Evolutionary conservation across 2,888 invertebrate genomes (phyloP).

Genomic region (Hydrotaea diabolus): DNA sequence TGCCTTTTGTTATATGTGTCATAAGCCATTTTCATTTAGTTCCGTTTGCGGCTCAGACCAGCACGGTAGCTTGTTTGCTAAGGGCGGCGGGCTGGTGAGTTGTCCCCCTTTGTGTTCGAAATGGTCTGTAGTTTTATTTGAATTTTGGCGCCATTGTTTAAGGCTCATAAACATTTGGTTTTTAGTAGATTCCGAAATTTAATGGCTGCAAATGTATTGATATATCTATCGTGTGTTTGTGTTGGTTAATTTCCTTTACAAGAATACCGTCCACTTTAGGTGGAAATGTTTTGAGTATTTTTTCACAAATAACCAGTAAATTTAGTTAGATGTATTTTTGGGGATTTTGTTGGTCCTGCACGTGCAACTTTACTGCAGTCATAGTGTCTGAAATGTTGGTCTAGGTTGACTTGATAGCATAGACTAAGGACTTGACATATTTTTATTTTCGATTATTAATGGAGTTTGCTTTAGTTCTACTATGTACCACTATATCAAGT

Average conservation of each 20-base stretch:
- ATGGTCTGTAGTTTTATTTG: slow-evolving; percentile 61
- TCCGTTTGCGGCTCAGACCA: not conserved
- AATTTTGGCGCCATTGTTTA: slow-evolving; percentile 68
- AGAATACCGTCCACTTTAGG: no score
- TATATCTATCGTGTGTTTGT: not conserved
- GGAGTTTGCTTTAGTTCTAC: no score
- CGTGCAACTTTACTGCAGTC: no score
- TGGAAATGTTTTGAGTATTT: no score
- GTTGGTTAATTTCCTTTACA: not conserved
- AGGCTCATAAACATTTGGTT: slow-evolving; percentile 12
- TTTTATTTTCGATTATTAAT: no score
- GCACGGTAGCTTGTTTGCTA: slow-evolving; percentile 53
- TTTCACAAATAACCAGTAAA: no score
- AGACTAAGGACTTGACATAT: no score
- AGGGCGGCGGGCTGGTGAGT: not conserved
- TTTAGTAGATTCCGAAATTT: not conserved
- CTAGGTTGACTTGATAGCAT: no score
- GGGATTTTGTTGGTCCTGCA: no score
- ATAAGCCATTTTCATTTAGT: slow-evolving; percentile 47
- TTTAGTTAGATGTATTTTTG: no score
- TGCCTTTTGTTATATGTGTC: not conserved
- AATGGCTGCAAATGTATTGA: slow-evolving; percentile 2
- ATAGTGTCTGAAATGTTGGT: no score
- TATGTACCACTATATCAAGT: no score
- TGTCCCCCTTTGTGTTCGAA: slow-evolving; percentile 25